phyloP scores from a whole-genome alignment of 2,797 vertebrate species.

The Picus viridis region DNA sequence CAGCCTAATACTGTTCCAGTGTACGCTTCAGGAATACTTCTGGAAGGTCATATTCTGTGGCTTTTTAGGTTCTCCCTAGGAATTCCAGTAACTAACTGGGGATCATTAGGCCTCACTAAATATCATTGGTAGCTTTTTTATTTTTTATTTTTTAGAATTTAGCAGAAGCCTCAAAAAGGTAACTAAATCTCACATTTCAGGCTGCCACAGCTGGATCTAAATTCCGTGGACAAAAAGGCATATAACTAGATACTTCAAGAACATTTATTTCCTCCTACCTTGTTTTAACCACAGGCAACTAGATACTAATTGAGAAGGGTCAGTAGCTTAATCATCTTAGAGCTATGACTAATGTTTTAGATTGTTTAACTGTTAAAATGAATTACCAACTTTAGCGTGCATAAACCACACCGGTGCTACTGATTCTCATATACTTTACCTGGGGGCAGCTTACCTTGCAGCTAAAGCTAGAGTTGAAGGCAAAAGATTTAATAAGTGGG shows the following conservation, averaged over 20 bases:
- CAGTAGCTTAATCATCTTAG: background rate
- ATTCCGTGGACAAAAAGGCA: background rate
- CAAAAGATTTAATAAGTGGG: background rate
- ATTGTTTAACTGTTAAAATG: background rate
- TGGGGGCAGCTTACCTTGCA: background rate
- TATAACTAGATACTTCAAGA: background rate
- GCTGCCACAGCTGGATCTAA: background rate
- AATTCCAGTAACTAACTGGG: background rate
- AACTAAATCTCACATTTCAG: background rate
- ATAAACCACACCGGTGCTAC: background rate
- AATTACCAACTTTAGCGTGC: background rate
- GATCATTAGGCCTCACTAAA: background rate
- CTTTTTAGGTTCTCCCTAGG: background rate
- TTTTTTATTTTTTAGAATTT: background rate
- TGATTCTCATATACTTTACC: background rate
- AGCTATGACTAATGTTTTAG: background rate
- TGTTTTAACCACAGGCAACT: background rate
- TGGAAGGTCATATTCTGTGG: slow-evolving; percentile 4
- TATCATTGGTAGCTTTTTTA: background rate
- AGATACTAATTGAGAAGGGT: background rate
- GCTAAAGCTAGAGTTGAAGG: background rate
- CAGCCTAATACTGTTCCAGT: background rate
- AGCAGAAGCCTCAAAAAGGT: background rate
- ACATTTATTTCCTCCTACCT: background rate
- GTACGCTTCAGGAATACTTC: background rate